These are phyloP conservation scores for Platyrinchus mystaceus DNA, from an alignment of 2,797 vertebrate genomes.

Conservation along the genomic window DNA sequence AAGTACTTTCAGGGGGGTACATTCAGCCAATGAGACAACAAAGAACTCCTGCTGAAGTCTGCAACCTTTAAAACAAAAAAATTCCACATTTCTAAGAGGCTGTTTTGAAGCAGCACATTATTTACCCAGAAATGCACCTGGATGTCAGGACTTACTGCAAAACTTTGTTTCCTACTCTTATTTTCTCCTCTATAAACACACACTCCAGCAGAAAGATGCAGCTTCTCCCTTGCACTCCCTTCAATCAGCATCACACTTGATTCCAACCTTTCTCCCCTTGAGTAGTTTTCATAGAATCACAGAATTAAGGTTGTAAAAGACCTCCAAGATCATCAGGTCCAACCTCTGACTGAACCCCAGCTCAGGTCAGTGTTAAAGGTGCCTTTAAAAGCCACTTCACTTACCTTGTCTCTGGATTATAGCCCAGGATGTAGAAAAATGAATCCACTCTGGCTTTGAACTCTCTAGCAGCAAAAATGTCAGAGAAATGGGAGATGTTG, in stretches of 20 bases:
- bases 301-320: not conserved
- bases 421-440: conserved; percentile 99
- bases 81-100: not conserved
- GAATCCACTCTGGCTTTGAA: conserved; percentile 98
- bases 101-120: not conserved
- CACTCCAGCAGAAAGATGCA: not conserved
- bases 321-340: not conserved
- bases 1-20: not conserved
- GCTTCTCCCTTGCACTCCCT: not conserved
- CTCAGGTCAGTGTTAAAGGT: not conserved
- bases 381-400: conserved; percentile 31
- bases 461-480: conserved; percentile 99
- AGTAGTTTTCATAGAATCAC: not conserved
- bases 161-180: not conserved
- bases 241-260: not conserved
- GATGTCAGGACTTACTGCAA: not conserved
- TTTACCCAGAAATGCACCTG: not conserved
- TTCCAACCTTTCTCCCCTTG: not conserved
- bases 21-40: not conserved
- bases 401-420: conserved; percentile 99
- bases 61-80: not conserved
- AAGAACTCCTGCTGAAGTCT: not conserved
- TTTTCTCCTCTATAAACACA: not conserved
- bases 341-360: not conserved
- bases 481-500: conserved; percentile 99